Evolutionary conservation across 2,888 invertebrate genomes (phyloP).

Genomic region (Bursaphelenchus okinawaensis): DNA sequence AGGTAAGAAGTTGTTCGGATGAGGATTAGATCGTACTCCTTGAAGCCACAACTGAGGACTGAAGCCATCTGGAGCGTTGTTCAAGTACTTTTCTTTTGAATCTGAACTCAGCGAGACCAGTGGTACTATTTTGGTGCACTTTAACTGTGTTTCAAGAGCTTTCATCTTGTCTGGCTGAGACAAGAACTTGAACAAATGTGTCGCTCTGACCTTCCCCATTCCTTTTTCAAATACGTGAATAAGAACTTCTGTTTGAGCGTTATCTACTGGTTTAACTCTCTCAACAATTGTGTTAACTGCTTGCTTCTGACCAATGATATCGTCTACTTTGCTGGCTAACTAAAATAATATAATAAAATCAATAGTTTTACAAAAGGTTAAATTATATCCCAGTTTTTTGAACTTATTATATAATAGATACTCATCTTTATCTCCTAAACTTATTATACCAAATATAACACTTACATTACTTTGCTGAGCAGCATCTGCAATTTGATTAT

Average conservation of each 20-base stretch:
- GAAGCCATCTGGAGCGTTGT: slow-evolving; percentile 70
- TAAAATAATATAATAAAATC: neutral
- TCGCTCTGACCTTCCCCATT: slow-evolving; percentile 60
- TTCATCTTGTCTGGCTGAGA: slow-evolving; percentile 68
- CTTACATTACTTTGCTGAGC: neutral
- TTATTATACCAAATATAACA: neutral
- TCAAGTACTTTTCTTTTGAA: slow-evolving; percentile 73
- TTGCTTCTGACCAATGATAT: slow-evolving; percentile 1
- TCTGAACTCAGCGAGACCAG: slow-evolving; percentile 70
- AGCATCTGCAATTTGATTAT: slow-evolving; percentile 2
- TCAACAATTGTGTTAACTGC: slow-evolving; percentile 20
- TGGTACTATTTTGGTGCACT: slow-evolving; percentile 70
- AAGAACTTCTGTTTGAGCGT: slow-evolving; percentile 21
- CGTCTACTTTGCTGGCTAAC: neutral
- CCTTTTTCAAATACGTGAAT: slow-evolving; percentile 68
- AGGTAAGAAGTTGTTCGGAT: slow-evolving; percentile 80
- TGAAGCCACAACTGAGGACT: slow-evolving; percentile 83
- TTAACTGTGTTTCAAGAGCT: slow-evolving; percentile 69
- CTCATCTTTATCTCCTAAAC: no score
- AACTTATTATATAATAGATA: no score
- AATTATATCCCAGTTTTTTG: no score
- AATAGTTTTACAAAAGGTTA: no score
- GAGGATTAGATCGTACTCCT: slow-evolving; percentile 89
- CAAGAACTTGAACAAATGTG: slow-evolving; percentile 61
- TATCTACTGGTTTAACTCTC: slow-evolving; percentile 18